These are phyloP conservation scores for Coryphaenoides rupestris DNA, from an alignment of 2,113 vertebrate species.

Conservation along the genomic window DNA sequence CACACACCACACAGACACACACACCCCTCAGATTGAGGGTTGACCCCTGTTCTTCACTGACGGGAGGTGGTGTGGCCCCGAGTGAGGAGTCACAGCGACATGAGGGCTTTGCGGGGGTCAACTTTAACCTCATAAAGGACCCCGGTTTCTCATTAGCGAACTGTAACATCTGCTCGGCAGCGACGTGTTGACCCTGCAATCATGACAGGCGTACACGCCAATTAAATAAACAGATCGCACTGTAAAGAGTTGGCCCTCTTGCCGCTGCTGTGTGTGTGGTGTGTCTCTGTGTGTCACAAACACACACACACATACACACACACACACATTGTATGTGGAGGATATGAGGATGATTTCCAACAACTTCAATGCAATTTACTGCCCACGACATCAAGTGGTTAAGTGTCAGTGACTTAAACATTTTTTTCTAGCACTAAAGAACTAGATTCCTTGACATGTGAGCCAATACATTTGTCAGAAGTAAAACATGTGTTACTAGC, in stretches of 20 bases:
- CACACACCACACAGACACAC: no score
- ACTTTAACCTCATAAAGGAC: constrained; percentile 76
- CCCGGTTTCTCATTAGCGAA: constrained; percentile 74
- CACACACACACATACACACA: no score
- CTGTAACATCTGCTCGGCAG: constrained; percentile 73
- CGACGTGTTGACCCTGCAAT: constrained; percentile 62
- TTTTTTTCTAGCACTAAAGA: no score
- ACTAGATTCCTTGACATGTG: no score
- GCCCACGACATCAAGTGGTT: not conserved
- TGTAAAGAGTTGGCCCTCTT: no score
- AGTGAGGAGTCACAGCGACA: constrained; percentile 32
- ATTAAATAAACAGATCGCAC: constrained; percentile 64
- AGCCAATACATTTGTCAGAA: constrained; percentile 6
- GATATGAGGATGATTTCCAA: no score
- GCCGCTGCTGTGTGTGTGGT: no score
- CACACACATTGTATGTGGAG: not conserved
- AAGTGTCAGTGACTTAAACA: not conserved
- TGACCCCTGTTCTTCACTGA: constrained; percentile 54
- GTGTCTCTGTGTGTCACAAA: no score
- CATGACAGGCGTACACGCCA: constrained; percentile 69
- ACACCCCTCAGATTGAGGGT: constrained; percentile 53
- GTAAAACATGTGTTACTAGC: not conserved
- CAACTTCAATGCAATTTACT: constrained; percentile 1
- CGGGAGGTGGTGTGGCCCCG: constrained; percentile 36
- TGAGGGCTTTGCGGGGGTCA: constrained; percentile 56